These are phyloP conservation scores for Parelbella ahira DNA, from an alignment of 2,888 invertebrate species.

Conservation along the genomic window DNA sequence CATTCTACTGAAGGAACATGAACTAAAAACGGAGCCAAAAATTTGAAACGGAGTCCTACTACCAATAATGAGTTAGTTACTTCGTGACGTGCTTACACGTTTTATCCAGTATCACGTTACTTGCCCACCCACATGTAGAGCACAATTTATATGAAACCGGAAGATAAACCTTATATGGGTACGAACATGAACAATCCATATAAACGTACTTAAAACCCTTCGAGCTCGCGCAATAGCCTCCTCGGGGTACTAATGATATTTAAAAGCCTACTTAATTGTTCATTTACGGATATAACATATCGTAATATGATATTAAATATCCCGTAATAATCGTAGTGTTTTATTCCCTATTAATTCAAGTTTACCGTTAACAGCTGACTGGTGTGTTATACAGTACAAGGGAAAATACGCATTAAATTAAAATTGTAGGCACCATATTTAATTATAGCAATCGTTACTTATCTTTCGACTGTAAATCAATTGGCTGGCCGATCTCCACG, in stretches of 20 bases:
- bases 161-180: constrained; percentile 17
- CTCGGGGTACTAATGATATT: constrained; percentile 16
- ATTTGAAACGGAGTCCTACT: no score
- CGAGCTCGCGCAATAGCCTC: constrained; percentile 10
- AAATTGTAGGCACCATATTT: constrained; percentile 4
- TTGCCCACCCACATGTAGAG: constrained; percentile 15
- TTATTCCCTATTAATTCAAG: no score
- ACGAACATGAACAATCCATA: constrained; percentile 9
- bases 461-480: constrained; percentile 20
- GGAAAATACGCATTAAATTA: constrained; percentile 1
- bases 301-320: constrained; percentile 11
- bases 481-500: constrained; percentile 11
- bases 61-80: constrained; percentile 3
- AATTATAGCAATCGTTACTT: constrained; percentile 15
- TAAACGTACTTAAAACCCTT: constrained; percentile 14
- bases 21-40: no score
- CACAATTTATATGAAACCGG: constrained; percentile 19
- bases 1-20: no score
- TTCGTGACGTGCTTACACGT: constrained; percentile 16
- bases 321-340: constrained; percentile 5
- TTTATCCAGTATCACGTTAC: constrained; percentile 2
- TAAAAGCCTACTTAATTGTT: constrained; percentile 11
- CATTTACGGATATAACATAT: constrained; percentile 7
- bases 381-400: not conserved
- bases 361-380: not conserved